Evolutionary conservation across 2,113 vertebrate genomes (phyloP).

Genomic region (Gymnocephalus cernua): DNA sequence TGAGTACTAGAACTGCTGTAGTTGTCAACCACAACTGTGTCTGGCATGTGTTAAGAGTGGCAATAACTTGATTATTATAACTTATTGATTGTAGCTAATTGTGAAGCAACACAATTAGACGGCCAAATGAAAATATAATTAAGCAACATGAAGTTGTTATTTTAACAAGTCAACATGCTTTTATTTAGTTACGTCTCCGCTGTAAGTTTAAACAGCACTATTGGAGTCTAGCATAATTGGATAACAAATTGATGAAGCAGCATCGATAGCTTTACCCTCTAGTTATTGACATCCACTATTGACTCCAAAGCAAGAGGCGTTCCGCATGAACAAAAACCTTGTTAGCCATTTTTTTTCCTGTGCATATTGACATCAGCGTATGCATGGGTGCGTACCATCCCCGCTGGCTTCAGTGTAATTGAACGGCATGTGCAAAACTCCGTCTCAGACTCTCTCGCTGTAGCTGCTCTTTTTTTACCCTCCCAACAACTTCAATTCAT

Average conservation of each 20-base stretch:
- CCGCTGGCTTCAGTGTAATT: constrained; percentile 17
- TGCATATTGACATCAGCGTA: constrained; percentile 47
- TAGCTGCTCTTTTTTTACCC: background rate
- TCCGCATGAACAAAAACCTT: constrained; percentile 62
- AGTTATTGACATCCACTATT: constrained; percentile 54
- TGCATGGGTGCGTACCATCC: constrained; percentile 1
- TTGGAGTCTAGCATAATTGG: constrained; percentile 51
- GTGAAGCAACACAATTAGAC: background rate
- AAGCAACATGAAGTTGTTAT: background rate
- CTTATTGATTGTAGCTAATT: too few species aligned
- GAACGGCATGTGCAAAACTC: constrained; percentile 24
- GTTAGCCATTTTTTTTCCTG: constrained; percentile 46
- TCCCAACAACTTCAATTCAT: constrained; percentile 17
- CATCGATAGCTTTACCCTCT: constrained; percentile 43
- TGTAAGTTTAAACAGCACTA: constrained; percentile 5
- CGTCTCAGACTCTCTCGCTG: background rate
- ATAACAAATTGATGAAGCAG: constrained; percentile 58
- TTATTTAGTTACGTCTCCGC: constrained; percentile 16
- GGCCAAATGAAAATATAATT: background rate
- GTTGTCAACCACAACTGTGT: background rate
- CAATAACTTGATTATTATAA: too few species aligned
- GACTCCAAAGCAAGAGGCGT: constrained; percentile 51
- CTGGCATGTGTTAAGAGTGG: background rate
- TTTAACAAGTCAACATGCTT: constrained; percentile 5
- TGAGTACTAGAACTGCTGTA: background rate